phyloP scores from a whole-genome alignment of 2,797 vertebrate species.

The Esox masquinongy region DNA sequence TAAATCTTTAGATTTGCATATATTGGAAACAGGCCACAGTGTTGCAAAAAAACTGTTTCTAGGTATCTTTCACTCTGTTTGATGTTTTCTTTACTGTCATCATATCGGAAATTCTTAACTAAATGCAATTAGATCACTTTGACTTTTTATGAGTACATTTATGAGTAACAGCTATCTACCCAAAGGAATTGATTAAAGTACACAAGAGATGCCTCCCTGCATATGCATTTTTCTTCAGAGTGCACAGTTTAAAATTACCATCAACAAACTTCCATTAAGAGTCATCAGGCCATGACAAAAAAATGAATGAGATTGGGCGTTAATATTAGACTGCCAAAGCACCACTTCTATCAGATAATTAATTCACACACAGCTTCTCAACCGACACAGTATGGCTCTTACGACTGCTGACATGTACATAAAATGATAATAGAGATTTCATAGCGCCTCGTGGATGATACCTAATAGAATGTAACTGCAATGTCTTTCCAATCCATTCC shows the following conservation, averaged over 20 bases:
- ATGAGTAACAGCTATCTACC: not conserved
- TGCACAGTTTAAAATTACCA: constrained; percentile 25
- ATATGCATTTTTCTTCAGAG: constrained; percentile 1
- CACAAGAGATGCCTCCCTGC: constrained; percentile 4
- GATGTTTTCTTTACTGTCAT: constrained; percentile 20
- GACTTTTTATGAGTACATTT: constrained; percentile 19
- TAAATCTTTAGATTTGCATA: no score
- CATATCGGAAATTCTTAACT: constrained; percentile 22
- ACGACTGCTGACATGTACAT: not conserved
- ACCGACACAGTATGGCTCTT: not conserved
- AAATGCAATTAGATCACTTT: constrained; percentile 30
- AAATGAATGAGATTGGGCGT: constrained; percentile 23
- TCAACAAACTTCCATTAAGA: constrained; percentile 8
- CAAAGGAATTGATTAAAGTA: constrained; percentile 21
- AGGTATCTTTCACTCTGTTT: constrained; percentile 10
- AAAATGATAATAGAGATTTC: constrained; percentile 9
- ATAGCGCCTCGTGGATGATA: not conserved
- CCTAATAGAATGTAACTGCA: constrained; percentile 23
- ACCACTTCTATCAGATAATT: constrained; percentile 5
- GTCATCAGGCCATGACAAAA: constrained; percentile 20
- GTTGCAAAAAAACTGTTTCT: not conserved
- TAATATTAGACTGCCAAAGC: constrained; percentile 18
- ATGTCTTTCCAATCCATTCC: constrained; percentile 7
- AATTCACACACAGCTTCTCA: constrained; percentile 1
- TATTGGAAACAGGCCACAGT: not conserved